Conservation (phyloP, 2,113 vertebrate species). For the Vicugna pacos region DNA sequence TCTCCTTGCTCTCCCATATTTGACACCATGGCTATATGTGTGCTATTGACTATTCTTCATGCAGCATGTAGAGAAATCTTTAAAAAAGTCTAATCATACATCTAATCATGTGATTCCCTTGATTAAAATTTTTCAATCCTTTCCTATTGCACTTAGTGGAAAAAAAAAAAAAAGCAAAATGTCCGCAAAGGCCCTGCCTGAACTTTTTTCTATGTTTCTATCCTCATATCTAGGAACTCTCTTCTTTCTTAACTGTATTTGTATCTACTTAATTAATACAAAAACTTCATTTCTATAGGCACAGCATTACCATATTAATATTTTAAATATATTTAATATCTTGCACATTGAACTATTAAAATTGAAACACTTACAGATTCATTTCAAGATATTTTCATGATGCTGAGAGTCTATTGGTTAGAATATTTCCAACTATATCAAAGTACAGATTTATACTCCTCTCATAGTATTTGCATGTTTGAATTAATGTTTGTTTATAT, state of each 20-base stretch:
- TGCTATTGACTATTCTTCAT: not conserved
- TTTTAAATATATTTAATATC: not conserved
- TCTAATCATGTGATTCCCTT: not conserved
- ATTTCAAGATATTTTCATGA: not conserved
- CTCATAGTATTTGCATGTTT: not conserved
- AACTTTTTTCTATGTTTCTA: not conserved
- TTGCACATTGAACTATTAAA: not conserved
- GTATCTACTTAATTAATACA: not conserved
- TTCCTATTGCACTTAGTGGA: not conserved
- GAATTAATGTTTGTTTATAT: not conserved
- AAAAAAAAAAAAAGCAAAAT: not conserved
- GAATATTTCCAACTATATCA: not conserved
- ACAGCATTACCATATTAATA: not conserved
- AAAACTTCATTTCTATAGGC: not conserved
- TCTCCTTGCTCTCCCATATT: not conserved
- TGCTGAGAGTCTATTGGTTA: not conserved
- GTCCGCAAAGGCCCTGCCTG: not conserved
- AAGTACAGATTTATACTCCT: not conserved
- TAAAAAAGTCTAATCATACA: not conserved
- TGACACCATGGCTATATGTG: not conserved
- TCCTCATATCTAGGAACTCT: not conserved
- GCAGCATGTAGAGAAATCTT: not conserved
- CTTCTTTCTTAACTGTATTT: not conserved
- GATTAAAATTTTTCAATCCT: not conserved
- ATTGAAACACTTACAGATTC: not conserved